Evolutionary conservation across 2,797 vertebrate genomes (phyloP).

Genomic region (Hippopotamyrus pictus): DNA sequence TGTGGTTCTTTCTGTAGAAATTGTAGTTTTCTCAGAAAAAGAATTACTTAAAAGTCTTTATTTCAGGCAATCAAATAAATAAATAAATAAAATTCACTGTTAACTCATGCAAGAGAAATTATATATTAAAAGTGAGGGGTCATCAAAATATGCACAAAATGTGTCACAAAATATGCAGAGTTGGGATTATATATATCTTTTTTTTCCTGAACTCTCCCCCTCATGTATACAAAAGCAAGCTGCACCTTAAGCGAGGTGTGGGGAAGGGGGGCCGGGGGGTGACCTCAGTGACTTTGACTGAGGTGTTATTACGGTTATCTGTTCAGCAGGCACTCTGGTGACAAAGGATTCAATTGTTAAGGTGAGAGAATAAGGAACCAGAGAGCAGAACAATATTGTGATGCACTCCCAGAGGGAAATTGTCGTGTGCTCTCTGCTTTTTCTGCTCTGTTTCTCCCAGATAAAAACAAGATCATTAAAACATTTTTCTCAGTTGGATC

Average conservation of each 20-base stretch:
- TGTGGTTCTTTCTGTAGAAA: neutral
- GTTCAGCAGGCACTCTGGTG: neutral
- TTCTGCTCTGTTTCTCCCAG: neutral
- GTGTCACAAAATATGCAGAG: neutral
- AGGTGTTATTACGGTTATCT: neutral
- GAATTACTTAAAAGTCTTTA: neutral
- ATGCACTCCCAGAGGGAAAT: neutral
- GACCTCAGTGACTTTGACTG: slow-evolving; percentile 1
- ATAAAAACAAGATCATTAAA: slow-evolving; percentile 8
- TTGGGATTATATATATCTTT: neutral
- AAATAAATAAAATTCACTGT: neutral
- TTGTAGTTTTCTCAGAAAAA: neutral
- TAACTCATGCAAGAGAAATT: neutral
- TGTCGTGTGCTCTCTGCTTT: neutral
- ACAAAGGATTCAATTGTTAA: slow-evolving; percentile 3
- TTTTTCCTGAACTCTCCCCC: neutral
- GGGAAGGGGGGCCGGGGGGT: neutral
- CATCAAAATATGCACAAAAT: neutral
- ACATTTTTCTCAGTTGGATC: neutral
- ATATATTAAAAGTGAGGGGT: neutral
- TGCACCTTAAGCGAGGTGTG: neutral
- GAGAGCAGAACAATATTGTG: neutral
- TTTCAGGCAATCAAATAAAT: neutral
- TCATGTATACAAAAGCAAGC: neutral
- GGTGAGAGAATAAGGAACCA: neutral